These are phyloP conservation scores for Lasioglossum zephyrum DNA, from an alignment of 2,888 invertebrate species.

Conservation along the genomic window DNA sequence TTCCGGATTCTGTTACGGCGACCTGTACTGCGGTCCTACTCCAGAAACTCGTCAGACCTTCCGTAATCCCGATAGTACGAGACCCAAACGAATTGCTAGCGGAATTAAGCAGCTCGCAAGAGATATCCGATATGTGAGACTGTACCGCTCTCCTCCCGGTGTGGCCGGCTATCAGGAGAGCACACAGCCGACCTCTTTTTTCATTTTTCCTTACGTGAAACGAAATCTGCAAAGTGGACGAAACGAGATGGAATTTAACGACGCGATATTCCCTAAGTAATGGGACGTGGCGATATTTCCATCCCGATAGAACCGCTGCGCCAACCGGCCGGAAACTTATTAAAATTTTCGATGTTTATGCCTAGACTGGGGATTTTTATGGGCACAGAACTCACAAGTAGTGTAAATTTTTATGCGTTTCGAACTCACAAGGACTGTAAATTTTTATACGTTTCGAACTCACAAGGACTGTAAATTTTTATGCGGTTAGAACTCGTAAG, in stretches of 20 bases:
- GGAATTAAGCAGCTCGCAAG: conserved; percentile 79
- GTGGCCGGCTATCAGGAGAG: conserved; percentile 28
- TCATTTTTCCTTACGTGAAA: conserved; percentile 24
- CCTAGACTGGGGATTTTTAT: background rate
- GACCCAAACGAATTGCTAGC: conserved; percentile 79
- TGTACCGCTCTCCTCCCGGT: conserved; percentile 14
- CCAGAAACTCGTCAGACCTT: conserved; percentile 82
- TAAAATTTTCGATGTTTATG: background rate
- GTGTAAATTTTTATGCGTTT: too few relatives aligned
- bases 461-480: too few relatives aligned
- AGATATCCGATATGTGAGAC: conserved; percentile 70
- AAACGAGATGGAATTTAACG: conserved; percentile 24
- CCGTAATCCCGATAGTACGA: conserved; percentile 80
- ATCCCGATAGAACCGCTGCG: background rate
- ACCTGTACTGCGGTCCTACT: conserved; percentile 74
- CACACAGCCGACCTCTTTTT: conserved; percentile 34
- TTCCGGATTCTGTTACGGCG: conserved; percentile 65
- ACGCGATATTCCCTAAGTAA: background rate
- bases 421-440: background rate
- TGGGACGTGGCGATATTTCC: conserved; percentile 1
- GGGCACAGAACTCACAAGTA: background rate
- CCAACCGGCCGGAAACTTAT: background rate
- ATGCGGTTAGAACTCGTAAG: too few relatives aligned
- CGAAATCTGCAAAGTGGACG: conserved; percentile 24
- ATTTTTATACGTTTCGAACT: background rate